A percentile compares a stretch with the other conserved stretches of the same genome.
Evolutionary conservation across 2,888 invertebrate genomes (phyloP).

Genomic region (Palloptera scutellata): DNA sequence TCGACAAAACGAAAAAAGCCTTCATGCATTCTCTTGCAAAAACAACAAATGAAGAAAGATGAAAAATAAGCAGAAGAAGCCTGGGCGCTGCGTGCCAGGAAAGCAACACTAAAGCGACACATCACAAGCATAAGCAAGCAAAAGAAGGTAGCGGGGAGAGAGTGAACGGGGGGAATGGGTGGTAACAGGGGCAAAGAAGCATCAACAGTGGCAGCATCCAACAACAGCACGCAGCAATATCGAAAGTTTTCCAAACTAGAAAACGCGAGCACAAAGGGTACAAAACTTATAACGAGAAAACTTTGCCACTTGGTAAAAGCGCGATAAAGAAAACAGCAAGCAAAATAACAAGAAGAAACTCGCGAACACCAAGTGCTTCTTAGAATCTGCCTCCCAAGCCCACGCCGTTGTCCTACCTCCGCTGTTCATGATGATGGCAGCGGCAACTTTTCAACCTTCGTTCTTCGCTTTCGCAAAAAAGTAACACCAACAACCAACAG

Average conservation of each 20-base stretch:
- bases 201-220: neutral
- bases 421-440: slow-evolving; percentile 1
- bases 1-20: neutral
- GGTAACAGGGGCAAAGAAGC: no score
- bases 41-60: slow-evolving; percentile 8
- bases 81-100: slow-evolving; percentile 19
- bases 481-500: neutral
- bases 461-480: neutral
- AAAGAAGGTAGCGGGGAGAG: slow-evolving; percentile 12
- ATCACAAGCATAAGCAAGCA: slow-evolving; percentile 20
- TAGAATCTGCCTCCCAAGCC: slow-evolving; percentile 15
- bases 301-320: slow-evolving; percentile 63
- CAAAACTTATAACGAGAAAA: slow-evolving; percentile 66
- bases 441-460: slow-evolving; percentile 36
- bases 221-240: slow-evolving; percentile 43
- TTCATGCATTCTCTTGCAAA: slow-evolving; percentile 11
- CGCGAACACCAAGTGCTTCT: slow-evolving; percentile 32
- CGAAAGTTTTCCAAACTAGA: slow-evolving; percentile 54
- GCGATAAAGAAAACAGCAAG: slow-evolving; percentile 59
- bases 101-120: slow-evolving; percentile 36
- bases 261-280: slow-evolving; percentile 48
- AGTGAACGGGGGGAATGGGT: no score
- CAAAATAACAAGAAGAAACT: slow-evolving; percentile 45
- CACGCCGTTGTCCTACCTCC: slow-evolving; percentile 6
- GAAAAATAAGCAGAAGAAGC: neutral